Base-by-base conservation (phyloP, 2,888 invertebrate genomes). In the Mimas tiliae region DNA sequence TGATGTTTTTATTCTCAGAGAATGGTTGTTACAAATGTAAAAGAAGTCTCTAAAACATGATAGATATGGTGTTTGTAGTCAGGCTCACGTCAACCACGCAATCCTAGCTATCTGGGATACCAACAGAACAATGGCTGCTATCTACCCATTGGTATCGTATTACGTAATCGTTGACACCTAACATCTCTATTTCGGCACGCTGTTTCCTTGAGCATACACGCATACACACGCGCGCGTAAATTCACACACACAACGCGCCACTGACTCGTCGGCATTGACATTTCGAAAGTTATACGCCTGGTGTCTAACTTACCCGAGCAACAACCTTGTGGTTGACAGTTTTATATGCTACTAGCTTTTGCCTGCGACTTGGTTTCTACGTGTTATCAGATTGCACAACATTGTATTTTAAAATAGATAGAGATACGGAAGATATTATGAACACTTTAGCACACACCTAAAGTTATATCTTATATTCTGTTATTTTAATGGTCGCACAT, bases 101-200 rank as follows among this genome's bases (percentile, higher is more conserved):
- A 77, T 69, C 65, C 64, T 74, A 65, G 66, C 74, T 77, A 80
- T 77, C 80, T 78, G 73, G 83, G 81, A 84, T 83, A 82, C 72
- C 65, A 70, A 76, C 78, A 81, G 85, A 89, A 90, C 90, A 88
- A 90, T 89, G 82, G 85, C 82, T 81, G 75, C 78, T 82, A 81
- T 81, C 84, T 78, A 72, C 80, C 80, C 79, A 86, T 87, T 80
- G 83, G 81, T 81, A 82, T 83, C 79, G 75, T 73, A 78, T 87
- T 87, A 80, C 87, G 86, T 84, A 87, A 89, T 78, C 75, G 76
- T 77, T 79, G 75, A 83, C 86, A 85, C 86, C 83, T 83, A 81
- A 87, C 84, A 81, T 86, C 85, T 87, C 82, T 83, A 85, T 86
- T 81, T 52, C 55, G 47, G 64, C 38, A 68, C 65, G 65, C 65